phyloP scores from a whole-genome alignment of 2,113 vertebrate genomes.

The Daboia siamensis region DNA sequence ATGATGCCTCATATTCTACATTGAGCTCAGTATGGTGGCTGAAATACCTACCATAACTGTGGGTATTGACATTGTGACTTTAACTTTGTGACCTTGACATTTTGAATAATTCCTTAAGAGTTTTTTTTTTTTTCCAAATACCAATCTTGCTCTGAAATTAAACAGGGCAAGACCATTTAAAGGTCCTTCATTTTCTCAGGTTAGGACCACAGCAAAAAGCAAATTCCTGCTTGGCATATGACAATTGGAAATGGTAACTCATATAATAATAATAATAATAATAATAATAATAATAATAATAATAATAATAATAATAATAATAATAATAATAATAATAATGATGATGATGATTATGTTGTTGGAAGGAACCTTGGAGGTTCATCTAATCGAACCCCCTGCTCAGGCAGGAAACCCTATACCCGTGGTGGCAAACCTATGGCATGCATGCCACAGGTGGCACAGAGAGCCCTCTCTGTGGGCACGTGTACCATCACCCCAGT shows the following conservation, averaged over 20 bases:
- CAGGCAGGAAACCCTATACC: too few species aligned
- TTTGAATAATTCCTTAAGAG: conserved; percentile 58
- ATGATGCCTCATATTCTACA: conserved; percentile 33
- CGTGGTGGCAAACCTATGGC: too few species aligned
- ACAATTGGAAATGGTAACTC: conserved; percentile 59
- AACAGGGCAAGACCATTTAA: conserved; percentile 47
- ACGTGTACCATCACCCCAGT: too few species aligned
- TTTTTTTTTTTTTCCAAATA: conserved; percentile 52
- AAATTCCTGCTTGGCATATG: conserved; percentile 55
- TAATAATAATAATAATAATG: too few species aligned
- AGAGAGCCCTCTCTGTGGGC: too few species aligned
- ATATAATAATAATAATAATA: not conserved
- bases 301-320: too few species aligned
- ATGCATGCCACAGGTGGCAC: too few species aligned
- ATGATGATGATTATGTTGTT: too few species aligned
- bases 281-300: too few species aligned
- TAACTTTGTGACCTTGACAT: conserved; percentile 56
- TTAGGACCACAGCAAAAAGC: conserved; percentile 52
- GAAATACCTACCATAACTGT: conserved; percentile 53
- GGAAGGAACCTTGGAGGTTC: too few species aligned
- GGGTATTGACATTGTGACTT: not conserved
- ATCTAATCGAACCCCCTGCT: too few species aligned
- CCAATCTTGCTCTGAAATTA: conserved; percentile 2
- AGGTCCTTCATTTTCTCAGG: conserved; percentile 49
- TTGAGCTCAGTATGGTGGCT: conserved; percentile 57